Evolutionary conservation across 1,140 invertebrate species (phyloP).

Genomic region (Drosophila nasuta): DNA sequence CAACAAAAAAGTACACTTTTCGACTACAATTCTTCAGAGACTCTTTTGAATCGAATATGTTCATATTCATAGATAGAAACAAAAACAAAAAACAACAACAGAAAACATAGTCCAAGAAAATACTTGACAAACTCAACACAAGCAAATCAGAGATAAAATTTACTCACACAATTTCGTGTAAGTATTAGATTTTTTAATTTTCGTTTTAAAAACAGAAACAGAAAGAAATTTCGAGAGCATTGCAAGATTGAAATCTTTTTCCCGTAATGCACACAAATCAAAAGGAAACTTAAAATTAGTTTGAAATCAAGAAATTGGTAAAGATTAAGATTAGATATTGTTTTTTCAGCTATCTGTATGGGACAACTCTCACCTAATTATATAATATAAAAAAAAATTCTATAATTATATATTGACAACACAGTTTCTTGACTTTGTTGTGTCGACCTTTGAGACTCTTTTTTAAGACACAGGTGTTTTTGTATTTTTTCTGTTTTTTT

Average conservation of each 20-base stretch:
- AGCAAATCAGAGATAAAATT: constrained; percentile 69
- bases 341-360: constrained; percentile 13
- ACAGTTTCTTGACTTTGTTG: constrained; percentile 18
- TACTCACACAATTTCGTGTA: constrained; percentile 10
- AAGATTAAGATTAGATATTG: not conserved
- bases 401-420: not conserved
- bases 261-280: constrained; percentile 17
- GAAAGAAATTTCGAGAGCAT: constrained; percentile 15
- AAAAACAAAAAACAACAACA: not conserved
- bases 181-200: constrained; percentile 6
- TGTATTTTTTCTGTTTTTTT: constrained; percentile 23
- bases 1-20: constrained; percentile 72
- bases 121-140: constrained; percentile 59
- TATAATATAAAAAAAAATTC: constrained; percentile 3
- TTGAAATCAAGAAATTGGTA: constrained; percentile 9
- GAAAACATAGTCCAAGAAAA: constrained; percentile 24
- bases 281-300: constrained; percentile 13
- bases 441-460: constrained; percentile 20
- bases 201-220: constrained; percentile 9
- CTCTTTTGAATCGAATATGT: constrained; percentile 22
- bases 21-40: constrained; percentile 28
- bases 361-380: constrained; percentile 19
- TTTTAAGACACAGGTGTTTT: constrained; percentile 24
- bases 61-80: constrained; percentile 16
- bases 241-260: constrained; percentile 14